Evolutionary conservation across 2,797 vertebrate species (phyloP), one percentile per base, ranked within the genome.

Genomic region (Eulemur coronatus): DNA sequence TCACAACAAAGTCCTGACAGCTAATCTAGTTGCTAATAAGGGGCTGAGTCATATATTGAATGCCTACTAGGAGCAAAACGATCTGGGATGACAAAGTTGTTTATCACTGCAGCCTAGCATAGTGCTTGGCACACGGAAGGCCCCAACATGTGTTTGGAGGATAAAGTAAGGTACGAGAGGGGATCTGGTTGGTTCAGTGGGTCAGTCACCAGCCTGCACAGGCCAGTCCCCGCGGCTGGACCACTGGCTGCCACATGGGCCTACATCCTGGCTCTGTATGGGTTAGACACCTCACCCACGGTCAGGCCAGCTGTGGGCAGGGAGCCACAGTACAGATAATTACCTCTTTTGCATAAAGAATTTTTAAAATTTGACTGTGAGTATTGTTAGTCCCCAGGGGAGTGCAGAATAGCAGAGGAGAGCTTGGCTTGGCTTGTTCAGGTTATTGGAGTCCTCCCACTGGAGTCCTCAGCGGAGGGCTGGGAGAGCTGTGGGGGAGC

Each of bases 1-100:
- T 89, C 41, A 81, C 52, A 78, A 65, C 57, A 85, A 92, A 92
- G 79, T 94, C 52, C 33, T 46, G 3, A 63, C 11, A 78, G n/a
- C 41, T 63, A 67, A 12, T 38, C 38, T 67, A 46, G 14, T 87
- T 80, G 28, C 52, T 94, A 65, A 69, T 84, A 81, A 81, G 38
- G 24, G 93, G 87, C 1, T 59, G 63, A 95, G 67, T 82, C 28
- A 48, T 43, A 18, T 20, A 80, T 1, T 43, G 75, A 89, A 48
- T 89, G 91, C 38, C 55, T 87, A 7, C 52, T 48, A 46, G 81
- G 52, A 55, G 28, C 61, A 81, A 61, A 78, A 84, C 11, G 41
- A 48, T 80, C 50, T 24, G 24, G 52, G 28, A n/a, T 73, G 63
- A 30, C 28, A 69, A 52, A 80, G 5, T 13, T 65, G 63, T 95